Evolutionary conservation across 2,797 vertebrate genomes (phyloP).

Genomic region (Danio aesculapii): DNA sequence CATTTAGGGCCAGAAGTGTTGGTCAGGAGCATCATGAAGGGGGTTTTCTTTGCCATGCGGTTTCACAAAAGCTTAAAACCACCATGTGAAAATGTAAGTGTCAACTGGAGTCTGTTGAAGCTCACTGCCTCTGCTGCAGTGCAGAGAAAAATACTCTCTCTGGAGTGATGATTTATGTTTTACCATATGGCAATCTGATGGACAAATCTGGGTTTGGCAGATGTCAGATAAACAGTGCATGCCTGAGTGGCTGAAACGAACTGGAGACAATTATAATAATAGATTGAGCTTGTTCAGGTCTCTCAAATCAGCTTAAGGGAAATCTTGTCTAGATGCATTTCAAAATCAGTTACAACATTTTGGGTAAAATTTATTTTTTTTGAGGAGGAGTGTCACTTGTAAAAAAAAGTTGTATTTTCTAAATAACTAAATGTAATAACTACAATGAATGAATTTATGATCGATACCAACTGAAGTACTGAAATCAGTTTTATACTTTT

Average conservation of each 20-base stretch:
- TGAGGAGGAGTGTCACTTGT: no score
- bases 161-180: conserved; percentile 58
- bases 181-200: conserved; percentile 54
- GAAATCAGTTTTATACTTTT: no score
- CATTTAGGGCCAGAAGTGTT: not conserved
- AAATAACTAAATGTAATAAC: no score
- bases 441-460: no score
- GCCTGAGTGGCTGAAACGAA: conserved; percentile 48
- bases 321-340: conserved; percentile 14
- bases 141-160: conserved; percentile 28
- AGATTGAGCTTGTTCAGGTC: not conserved
- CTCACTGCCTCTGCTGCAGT: conserved; percentile 2
- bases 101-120: conserved; percentile 10
- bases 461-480: no score
- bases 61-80: conserved; percentile 9
- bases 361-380: no score
- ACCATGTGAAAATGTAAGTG: conserved; percentile 15
- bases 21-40: conserved; percentile 9
- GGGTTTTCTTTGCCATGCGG: conserved; percentile 19
- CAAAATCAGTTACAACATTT: not conserved
- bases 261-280: conserved; percentile 22
- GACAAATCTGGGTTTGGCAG: conserved; percentile 53
- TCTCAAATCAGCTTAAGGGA: conserved; percentile 1
- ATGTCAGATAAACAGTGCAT: conserved; percentile 52
- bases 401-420: no score